Conservation (phyloP, 2,888 invertebrate genomes). For the Tipula confusa region DNA sequence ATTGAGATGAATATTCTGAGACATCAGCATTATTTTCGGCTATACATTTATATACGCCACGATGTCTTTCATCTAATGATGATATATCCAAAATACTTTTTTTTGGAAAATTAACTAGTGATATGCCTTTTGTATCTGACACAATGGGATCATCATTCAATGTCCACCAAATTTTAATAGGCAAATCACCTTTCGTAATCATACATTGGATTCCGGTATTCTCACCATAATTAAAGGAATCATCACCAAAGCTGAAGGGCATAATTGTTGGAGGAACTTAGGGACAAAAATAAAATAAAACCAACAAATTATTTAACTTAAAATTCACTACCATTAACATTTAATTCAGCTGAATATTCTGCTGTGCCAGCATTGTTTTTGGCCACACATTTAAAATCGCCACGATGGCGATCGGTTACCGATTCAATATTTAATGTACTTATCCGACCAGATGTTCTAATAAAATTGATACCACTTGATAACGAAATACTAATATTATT, state of each 20-base stretch:
- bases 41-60: constrained; percentile 69
- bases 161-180: constrained; percentile 71
- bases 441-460: constrained; percentile 59
- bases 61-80: constrained; percentile 62
- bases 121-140: constrained; percentile 52
- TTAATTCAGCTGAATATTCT: constrained; percentile 44
- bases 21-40: constrained; percentile 67
- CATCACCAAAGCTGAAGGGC: constrained; percentile 67
- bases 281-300: not conserved
- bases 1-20: constrained; percentile 60
- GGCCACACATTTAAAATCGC: constrained; percentile 58
- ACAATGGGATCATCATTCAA: constrained; percentile 51
- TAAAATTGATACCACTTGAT: constrained; percentile 53
- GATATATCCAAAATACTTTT: constrained; percentile 64
- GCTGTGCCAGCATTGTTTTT: constrained; percentile 52
- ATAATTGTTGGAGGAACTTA: constrained; percentile 67
- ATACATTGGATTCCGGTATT: constrained; percentile 66
- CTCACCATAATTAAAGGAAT: constrained; percentile 65
- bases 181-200: constrained; percentile 72
- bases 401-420: constrained; percentile 62
- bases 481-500: constrained; percentile 51
- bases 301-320: not conserved
- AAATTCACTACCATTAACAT: constrained; percentile 35
- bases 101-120: constrained; percentile 48
- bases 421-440: constrained; percentile 70